Percentiles rank a stretch among this genome's conserved stretches.
These are phyloP conservation scores for Eurytoma adleriae DNA, from an alignment of 2,888 invertebrate species.

Conservation along the genomic window DNA sequence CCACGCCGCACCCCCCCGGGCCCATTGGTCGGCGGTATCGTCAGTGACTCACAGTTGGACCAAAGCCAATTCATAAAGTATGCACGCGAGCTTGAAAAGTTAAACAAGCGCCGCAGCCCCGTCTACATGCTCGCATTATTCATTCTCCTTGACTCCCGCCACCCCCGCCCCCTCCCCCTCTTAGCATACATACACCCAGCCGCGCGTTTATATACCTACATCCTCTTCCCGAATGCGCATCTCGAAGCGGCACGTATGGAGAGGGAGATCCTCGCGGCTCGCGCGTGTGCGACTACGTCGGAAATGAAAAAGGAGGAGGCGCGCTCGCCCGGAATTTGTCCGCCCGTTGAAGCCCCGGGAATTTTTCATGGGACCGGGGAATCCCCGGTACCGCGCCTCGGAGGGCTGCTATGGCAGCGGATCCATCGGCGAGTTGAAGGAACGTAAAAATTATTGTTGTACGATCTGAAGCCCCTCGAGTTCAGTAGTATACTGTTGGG, in stretches of 20 bases:
- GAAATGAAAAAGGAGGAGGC: no score
- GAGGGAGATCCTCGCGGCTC: no score
- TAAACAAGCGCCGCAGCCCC: slow-evolving; percentile 41
- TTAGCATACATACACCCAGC: neutral
- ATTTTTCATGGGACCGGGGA: no score
- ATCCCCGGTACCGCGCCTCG: no score
- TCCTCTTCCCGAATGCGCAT: neutral
- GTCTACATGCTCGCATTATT: slow-evolving; percentile 29
- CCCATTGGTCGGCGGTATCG: neutral
- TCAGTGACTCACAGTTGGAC: slow-evolving; percentile 31
- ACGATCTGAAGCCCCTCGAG: no score
- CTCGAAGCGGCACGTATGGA: neutral
- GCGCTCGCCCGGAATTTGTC: no score
- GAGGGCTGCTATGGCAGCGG: no score
- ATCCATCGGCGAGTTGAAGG: no score
- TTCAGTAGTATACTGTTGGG: no score
- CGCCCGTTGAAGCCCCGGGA: no score
- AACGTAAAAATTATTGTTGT: no score
- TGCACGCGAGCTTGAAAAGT: slow-evolving; percentile 50
- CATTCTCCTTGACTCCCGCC: slow-evolving; percentile 24
- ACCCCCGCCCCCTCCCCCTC: neutral
- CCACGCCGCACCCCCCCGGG: neutral
- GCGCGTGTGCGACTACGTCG: no score
- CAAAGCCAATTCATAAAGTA: slow-evolving; percentile 52
- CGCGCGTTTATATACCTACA: neutral